Percentiles rank a stretch among this genome's conserved stretches.
Conservation (phyloP, 92 coral and sea anemone species). For the Epizoanthus illoricatus region DNA sequence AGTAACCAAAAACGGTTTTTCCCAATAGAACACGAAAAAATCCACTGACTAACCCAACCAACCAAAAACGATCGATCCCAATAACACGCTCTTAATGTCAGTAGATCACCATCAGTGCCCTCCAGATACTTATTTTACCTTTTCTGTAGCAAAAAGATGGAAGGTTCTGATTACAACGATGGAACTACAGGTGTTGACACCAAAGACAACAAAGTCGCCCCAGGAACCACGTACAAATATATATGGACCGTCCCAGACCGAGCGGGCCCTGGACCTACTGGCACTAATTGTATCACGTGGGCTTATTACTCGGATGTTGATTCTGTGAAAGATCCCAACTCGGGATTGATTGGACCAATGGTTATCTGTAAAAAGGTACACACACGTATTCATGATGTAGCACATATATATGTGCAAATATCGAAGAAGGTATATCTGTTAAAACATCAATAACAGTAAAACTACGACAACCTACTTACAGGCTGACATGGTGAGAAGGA, state of each 20-base stretch:
- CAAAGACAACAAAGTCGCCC: constrained; percentile 60
- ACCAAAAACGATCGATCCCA: no score
- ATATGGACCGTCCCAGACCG: constrained; percentile 80
- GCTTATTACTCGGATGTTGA: constrained; percentile 81
- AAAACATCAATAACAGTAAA: no score
- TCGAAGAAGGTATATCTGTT: no score
- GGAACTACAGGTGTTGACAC: constrained; percentile 38
- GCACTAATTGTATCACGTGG: constrained; percentile 77
- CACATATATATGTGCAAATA: no score
- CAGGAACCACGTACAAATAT: constrained; percentile 57
- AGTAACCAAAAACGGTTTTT: no score
- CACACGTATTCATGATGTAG: neutral
- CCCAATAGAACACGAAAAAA: no score
- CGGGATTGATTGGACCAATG: constrained; percentile 86
- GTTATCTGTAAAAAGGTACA: constrained; percentile 73
- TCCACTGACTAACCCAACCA: no score
- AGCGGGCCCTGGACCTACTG: constrained; percentile 69
- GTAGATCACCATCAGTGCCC: no score
- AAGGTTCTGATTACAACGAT: constrained; percentile 79
- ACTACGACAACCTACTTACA: no score
- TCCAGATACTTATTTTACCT: neutral
- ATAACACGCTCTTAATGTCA: no score
- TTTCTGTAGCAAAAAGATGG: constrained; percentile 58
- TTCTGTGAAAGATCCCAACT: constrained; percentile 76
- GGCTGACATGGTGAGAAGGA: no score